Base-by-base conservation (phyloP, 1,140 invertebrate genomes). In the Drosophila aff. region DNA sequence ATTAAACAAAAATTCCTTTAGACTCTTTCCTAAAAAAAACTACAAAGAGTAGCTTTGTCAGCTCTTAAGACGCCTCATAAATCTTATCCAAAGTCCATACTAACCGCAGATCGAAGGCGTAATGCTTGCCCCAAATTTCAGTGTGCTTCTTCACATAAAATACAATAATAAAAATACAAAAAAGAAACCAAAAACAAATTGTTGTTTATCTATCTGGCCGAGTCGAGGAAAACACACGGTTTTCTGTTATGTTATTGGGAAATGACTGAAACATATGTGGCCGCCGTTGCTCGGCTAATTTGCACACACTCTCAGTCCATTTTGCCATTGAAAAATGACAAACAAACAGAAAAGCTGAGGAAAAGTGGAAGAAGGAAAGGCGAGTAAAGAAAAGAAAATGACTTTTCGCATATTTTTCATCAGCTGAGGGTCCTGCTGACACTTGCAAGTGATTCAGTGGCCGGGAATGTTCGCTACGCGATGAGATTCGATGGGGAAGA, bases 261-360 rank as follows among this genome's bases (percentile, higher is more conserved):
- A 74, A 74, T 61, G 71, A 60, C 55, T 73, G 71, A 73, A 71
- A 74, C 68, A 74, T 74, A 74, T 74, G 71, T 74, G 71, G 68
- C 68, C 55, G 69, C 53, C 52, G 69, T 60, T 46, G 44, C 53
- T 61, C 31, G 46, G 69, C 67, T 71, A 71, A 71, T 71, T 71
- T 71, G 67, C 67, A 68, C 31, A 49, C 47, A 28, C 43, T 11
- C 43, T 28, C 11, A 6, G 16, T n/a, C 21, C 16, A 23, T 41
- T 73, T 61, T 74, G 71, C 71, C 71, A 74, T 74, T 74, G 71
- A 74, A 74, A 74, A 74, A 74, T 74, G 71, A 74, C 71, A 74
- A 74, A 74, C 68, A 74, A 74, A 74, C 71, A 73, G 55, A 52
- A 43, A 23, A 28, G 21, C 4, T 23, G 38, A 31, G 28, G 2